These are phyloP conservation scores for Nasonia giraulti DNA, from an alignment of 1,140 invertebrate species.

Conservation along the genomic window DNA sequence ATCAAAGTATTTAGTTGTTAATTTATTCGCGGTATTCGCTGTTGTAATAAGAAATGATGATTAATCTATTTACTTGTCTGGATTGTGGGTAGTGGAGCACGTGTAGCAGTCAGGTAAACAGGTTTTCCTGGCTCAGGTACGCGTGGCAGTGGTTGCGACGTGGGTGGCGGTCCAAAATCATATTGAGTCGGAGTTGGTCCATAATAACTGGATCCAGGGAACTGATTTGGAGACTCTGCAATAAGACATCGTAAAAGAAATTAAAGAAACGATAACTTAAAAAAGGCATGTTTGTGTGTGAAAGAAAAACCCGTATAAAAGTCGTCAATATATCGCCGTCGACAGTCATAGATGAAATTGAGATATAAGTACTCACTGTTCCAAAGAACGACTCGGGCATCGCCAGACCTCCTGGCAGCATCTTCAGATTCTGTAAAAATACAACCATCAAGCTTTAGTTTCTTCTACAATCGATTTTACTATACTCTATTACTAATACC, in stretches of 20 bases:
- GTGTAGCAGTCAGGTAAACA: slow-evolving; percentile 65
- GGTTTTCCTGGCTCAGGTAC: slow-evolving; percentile 68
- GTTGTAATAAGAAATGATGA: slow-evolving; percentile 46
- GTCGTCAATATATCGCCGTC: neutral
- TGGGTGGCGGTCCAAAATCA: slow-evolving; percentile 60
- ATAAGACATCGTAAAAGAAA: neutral
- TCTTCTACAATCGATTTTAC: neutral
- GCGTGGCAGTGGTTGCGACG: slow-evolving; percentile 65
- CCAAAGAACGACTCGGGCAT: slow-evolving; percentile 85
- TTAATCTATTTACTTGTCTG: slow-evolving; percentile 59
- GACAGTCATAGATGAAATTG: neutral
- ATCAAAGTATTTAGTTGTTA: neutral
- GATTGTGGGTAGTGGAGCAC: slow-evolving; percentile 64
- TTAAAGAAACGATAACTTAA: neutral
- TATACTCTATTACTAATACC: neutral
- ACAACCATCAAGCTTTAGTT: slow-evolving; percentile 51
- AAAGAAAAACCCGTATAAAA: neutral
- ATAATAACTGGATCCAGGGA: slow-evolving; percentile 67
- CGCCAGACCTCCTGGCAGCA: slow-evolving; percentile 82
- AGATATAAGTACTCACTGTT: slow-evolving; percentile 80
- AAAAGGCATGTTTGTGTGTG: neutral
- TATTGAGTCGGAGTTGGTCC: slow-evolving; percentile 64
- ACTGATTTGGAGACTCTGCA: slow-evolving; percentile 65
- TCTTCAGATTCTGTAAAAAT: slow-evolving; percentile 85
- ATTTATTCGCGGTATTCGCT: neutral